phyloP scores from a whole-genome alignment of 2,888 invertebrate genomes.

The Acronicta psi region DNA sequence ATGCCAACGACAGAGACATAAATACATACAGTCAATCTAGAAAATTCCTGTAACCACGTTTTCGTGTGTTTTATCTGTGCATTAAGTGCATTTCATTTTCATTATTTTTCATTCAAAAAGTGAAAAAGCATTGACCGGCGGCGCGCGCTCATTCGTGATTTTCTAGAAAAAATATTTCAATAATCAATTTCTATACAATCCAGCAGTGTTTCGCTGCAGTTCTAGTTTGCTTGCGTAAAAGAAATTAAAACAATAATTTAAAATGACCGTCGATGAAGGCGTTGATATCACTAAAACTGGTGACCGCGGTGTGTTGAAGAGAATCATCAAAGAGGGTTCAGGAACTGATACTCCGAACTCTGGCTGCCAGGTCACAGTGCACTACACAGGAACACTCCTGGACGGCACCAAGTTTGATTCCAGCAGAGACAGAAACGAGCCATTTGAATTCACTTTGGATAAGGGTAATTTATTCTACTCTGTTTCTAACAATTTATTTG shows the following conservation, averaged over 20 bases:
- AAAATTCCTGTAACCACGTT: conserved; percentile 56
- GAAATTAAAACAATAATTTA: conserved; percentile 8
- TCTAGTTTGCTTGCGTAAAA: conserved; percentile 7
- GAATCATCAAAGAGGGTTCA: conserved; percentile 92
- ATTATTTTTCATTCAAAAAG: not conserved
- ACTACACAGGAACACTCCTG: conserved; percentile 96
- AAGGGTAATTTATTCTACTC: conserved; percentile 89
- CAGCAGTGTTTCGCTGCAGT: conserved; percentile 7
- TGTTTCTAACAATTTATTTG: conserved; percentile 5
- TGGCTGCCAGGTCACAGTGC: conserved; percentile 92
- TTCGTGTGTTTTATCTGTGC: conserved; percentile 42
- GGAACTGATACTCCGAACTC: conserved; percentile 92
- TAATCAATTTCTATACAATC: conserved; percentile 24
- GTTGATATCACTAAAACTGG: conserved; percentile 79
- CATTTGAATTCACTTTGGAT: conserved; percentile 96
- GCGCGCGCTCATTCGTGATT: conserved; percentile 31
- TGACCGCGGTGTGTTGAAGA: conserved; percentile 94
- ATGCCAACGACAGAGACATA: conserved; percentile 13
- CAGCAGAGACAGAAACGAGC: conserved; percentile 94
- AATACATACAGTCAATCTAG: conserved; percentile 47
- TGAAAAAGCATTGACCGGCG: conserved; percentile 25
- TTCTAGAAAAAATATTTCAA: conserved; percentile 39
- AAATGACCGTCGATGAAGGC: conserved; percentile 83
- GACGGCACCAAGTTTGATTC: conserved; percentile 98
- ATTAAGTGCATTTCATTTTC: conserved; percentile 14